Conservation (phyloP, 2,797 vertebrate genomes). For the Forpus xanthops region DNA sequence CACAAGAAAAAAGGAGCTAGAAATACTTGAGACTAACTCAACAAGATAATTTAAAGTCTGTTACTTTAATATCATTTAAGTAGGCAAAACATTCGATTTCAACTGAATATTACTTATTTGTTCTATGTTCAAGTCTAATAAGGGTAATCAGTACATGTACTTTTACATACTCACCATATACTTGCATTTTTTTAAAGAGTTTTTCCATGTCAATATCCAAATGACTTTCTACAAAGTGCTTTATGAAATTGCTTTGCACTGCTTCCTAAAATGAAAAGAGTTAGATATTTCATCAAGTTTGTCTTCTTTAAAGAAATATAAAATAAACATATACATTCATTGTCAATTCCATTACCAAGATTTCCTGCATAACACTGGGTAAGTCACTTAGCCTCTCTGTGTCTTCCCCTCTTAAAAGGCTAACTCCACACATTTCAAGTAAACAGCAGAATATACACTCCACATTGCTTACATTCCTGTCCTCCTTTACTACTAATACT, state of each 20-base stretch:
- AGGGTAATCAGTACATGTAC: not conserved
- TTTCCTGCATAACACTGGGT: not conserved
- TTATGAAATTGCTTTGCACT: slow-evolving; percentile 70
- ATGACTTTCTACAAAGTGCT: slow-evolving; percentile 70
- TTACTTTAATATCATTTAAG: not conserved
- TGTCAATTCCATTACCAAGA: not conserved
- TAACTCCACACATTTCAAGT: not conserved
- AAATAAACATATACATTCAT: not conserved
- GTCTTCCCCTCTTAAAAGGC: not conserved
- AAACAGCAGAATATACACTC: not conserved
- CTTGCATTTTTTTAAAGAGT: slow-evolving; percentile 59
- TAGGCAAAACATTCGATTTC: not conserved
- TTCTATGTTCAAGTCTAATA: not conserved
- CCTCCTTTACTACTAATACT: not conserved
- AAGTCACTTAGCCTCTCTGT: not conserved
- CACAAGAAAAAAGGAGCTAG: not conserved
- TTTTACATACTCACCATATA: slow-evolving; percentile 60
- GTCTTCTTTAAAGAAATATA: not conserved
- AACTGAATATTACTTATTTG: not conserved
- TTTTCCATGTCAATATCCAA: slow-evolving; percentile 58
- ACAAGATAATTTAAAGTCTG: not conserved
- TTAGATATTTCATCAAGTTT: not conserved
- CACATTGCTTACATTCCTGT: not conserved
- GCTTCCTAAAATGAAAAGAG: slow-evolving; percentile 61
- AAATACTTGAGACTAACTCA: not conserved